Base-by-base conservation (phyloP, 2,888 invertebrate species). In the Calameuta pallipes region DNA sequence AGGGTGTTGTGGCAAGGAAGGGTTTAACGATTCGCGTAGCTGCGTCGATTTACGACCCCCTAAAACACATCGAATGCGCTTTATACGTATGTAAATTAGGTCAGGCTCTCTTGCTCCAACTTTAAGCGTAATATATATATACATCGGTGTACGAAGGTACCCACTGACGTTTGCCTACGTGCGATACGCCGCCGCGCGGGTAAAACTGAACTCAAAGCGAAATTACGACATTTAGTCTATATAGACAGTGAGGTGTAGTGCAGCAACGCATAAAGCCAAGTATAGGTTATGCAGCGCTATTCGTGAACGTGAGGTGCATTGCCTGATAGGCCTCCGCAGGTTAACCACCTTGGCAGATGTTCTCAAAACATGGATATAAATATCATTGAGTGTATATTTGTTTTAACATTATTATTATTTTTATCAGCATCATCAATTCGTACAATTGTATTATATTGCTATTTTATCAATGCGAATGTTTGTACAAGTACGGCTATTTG, bases 1-100 rank as follows among this genome's bases (percentile, higher is more conserved):
- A 82, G 80, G 76, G 89, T 87, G 89, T 89, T 89, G 89, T 82
- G 88, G 88, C 89, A 89, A 91, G 89, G 89, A 91, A 90, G 90
- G 91, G 89, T 90, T 91, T 91, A 91, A 91, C 91, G 91, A 91
- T 91, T 91, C 90, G 87, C 90, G 89, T 90, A 89, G 90, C 89
- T 89, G 89, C 90, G 89, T 88, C 91, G 91, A 91, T 91, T 91
- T 91, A 91, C 90, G 91, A 87, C 89, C 91, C 90, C 90, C 90
- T 91, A 91, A 91, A 91, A 91, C 90, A 91, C 91, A 91, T 91
- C 91, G 90, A 91, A 91, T 90, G 90, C 90, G 89, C 91, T 91
- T 91, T 91, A 91, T 91, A 91, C 90, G 90, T 91, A 91, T 91
- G 91, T 91, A 91, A 91, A 91, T 91, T 91, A 91, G 91, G 91